These are phyloP conservation scores for Drosophila ustulata DNA, from an alignment of 2,888 invertebrate genomes.

Conservation along the genomic window DNA sequence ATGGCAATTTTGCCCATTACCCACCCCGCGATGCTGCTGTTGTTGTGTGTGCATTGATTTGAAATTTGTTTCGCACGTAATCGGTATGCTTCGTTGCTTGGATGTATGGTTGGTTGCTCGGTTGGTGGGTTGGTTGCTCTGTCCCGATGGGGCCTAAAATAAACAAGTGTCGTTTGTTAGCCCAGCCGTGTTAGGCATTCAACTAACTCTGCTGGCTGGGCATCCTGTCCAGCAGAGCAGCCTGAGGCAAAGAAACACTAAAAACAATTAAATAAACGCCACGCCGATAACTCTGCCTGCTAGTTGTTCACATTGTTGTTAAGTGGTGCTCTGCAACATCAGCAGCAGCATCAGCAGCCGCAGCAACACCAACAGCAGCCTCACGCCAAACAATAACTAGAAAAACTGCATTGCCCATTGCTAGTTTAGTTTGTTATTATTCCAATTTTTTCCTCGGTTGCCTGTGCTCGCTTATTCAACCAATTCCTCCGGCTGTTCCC, in stretches of 20 bases:
- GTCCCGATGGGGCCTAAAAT: slow-evolving; percentile 41
- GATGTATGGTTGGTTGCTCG: background rate
- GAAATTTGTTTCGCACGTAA: slow-evolving; percentile 74
- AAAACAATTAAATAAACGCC: slow-evolving; percentile 64
- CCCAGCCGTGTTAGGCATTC: slow-evolving; percentile 51
- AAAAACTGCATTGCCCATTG: slow-evolving; percentile 61
- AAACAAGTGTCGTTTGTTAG: slow-evolving; percentile 68
- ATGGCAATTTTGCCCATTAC: slow-evolving; percentile 45
- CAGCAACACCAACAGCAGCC: slow-evolving; percentile 5
- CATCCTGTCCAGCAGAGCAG: slow-evolving; percentile 55
- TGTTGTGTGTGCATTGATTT: slow-evolving; percentile 57
- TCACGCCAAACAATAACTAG: slow-evolving; percentile 47
- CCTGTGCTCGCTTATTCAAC: slow-evolving; percentile 42
- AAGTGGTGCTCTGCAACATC: slow-evolving; percentile 23
- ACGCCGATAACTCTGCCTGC: slow-evolving; percentile 25
- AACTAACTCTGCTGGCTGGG: slow-evolving; percentile 15
- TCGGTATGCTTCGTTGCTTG: slow-evolving; percentile 25
- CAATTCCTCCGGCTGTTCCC: slow-evolving; percentile 30
- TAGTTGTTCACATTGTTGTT: slow-evolving; percentile 36
- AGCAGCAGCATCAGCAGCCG: slow-evolving; percentile 1
- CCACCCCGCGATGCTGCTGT: slow-evolving; percentile 13
- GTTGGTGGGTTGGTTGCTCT: background rate
- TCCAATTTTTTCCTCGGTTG: slow-evolving; percentile 35
- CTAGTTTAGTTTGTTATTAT: slow-evolving; percentile 60
- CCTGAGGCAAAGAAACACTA: slow-evolving; percentile 27